phyloP scores from a whole-genome alignment of 2,797 vertebrate species.

The Cheirogaleus major region DNA sequence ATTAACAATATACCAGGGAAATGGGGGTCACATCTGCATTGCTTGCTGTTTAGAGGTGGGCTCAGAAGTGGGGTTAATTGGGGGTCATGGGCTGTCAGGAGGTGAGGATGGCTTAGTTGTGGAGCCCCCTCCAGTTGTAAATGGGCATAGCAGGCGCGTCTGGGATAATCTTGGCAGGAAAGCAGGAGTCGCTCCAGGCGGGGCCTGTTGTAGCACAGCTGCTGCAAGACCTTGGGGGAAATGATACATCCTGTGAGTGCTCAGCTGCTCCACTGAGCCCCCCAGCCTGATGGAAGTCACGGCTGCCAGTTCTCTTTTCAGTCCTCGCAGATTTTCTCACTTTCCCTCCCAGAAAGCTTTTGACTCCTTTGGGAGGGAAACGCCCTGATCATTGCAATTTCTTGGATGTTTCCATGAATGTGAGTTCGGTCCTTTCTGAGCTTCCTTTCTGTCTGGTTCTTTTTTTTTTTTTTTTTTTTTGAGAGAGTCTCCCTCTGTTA shows the following conservation, averaged over 20 bases:
- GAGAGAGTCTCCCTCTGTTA: too few species aligned
- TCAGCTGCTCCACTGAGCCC: not conserved
- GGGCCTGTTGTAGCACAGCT: not conserved
- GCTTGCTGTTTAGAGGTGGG: not conserved
- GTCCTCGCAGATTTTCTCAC: not conserved
- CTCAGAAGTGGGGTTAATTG: not conserved
- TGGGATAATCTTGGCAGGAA: not conserved
- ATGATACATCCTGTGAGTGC: not conserved
- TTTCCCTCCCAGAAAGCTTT: not conserved
- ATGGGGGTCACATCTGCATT: not conserved
- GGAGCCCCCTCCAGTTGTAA: not conserved
- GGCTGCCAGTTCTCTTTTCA: not conserved
- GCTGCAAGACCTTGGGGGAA: not conserved
- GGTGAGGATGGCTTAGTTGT: not conserved
- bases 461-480: not conserved
- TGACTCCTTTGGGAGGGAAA: not conserved
- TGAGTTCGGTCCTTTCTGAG: not conserved
- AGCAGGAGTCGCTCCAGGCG: not conserved
- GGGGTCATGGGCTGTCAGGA: not conserved
- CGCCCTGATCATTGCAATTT: not conserved
- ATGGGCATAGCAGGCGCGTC: not conserved
- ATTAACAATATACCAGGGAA: not conserved
- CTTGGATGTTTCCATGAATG: not conserved
- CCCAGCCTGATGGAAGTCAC: not conserved
- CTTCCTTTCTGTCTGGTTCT: not conserved